Conservation (phyloP, 2,113 vertebrate genomes). For the Caretta caretta region DNA sequence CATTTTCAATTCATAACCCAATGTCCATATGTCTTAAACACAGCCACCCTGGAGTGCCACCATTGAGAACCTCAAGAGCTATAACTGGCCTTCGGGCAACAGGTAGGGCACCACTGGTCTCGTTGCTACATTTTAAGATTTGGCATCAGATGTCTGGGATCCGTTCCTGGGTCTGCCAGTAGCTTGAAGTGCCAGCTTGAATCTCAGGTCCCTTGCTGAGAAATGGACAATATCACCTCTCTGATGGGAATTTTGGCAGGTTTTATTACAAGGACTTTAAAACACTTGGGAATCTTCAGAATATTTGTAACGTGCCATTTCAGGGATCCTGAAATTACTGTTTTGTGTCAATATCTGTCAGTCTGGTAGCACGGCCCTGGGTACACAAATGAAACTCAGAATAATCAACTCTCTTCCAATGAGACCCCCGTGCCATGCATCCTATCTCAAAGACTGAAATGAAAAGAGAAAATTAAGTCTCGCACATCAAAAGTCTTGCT, state of each 20-base stretch:
- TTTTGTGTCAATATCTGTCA: neutral
- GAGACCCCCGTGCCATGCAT: neutral
- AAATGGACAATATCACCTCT: neutral
- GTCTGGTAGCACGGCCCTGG: neutral
- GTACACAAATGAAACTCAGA: neutral
- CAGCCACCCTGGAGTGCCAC: neutral
- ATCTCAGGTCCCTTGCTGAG: neutral
- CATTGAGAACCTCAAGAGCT: neutral
- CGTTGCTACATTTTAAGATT: neutral
- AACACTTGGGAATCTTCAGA: neutral
- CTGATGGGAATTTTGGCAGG: neutral
- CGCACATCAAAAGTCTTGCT: neutral
- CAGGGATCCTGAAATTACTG: neutral
- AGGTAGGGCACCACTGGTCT: neutral
- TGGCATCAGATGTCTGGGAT: neutral
- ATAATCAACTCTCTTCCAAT: neutral
- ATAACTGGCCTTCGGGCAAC: neutral
- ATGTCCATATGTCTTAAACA: neutral
- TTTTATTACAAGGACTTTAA: neutral
- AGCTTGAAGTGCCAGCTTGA: neutral
- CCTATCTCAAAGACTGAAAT: neutral
- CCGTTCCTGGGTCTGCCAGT: neutral
- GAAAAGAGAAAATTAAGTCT: neutral
- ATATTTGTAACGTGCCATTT: neutral
- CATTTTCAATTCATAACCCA: neutral